Base-by-base conservation (phyloP, 1,140 invertebrate genomes). In the Drosophila lacertosa region DNA sequence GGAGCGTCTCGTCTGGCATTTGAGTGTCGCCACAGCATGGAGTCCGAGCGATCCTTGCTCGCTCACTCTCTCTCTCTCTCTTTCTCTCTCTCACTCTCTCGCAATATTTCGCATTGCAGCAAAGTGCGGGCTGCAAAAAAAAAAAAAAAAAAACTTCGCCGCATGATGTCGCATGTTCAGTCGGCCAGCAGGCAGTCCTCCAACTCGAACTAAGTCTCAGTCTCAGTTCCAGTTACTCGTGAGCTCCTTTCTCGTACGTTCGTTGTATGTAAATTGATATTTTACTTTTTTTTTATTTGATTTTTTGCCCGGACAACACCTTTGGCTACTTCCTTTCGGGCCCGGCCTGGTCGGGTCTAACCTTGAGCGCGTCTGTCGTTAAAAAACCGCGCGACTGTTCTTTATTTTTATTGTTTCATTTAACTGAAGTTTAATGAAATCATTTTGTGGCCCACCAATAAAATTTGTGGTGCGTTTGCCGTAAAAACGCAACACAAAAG, bases 81-180 rank as follows among this genome's bases (percentile, higher is more conserved):
- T n/a, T n/a, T n/a, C n/a, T n/a, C n/a, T n/a, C n/a, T n/a, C n/a
- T n/a, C n/a, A n/a, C n/a, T n/a, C n/a, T n/a, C n/a, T n/a, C 70
- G 74, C 82, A 82, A 86, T 82, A 77, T 83, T 83, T 83, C 74
- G 82, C 60, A 89, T 86, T 89, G 82, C 82, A 71, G 82, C 82
- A 71, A 84, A 65, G 77, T 88, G 82, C 82, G 82, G 77, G 81
- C 48, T 55, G 55, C 42, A 42, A 57, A 59, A 62, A 70, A 24
- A 62, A 24, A 39, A 26, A 45, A 45, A 22, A 40, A 54, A 71
- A 62, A 40, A 58, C 15, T 62, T 42, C 81, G 54, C 81, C 64
- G 65, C 81, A 86, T 86, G 81, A 50, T 86, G 81, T 81, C 81
- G 44, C 72, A 57, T 57, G 63, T 51, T 62, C 39, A 60, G 50